Evolutionary conservation across 64 coral and sea anemone species (phyloP).

Genomic region (Montipora foliosa): DNA sequence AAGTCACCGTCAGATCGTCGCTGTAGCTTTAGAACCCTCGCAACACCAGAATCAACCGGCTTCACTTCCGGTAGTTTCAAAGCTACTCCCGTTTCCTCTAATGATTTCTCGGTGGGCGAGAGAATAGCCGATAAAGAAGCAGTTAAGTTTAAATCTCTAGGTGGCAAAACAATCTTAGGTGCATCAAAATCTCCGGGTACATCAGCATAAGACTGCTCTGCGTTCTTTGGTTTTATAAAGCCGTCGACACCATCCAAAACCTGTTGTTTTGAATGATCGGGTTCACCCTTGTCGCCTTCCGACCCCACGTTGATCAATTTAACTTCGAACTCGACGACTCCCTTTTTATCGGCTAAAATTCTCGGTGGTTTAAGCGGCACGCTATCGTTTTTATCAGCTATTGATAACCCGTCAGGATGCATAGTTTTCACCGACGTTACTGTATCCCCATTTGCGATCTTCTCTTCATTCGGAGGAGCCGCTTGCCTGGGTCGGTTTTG

Average conservation of each 20-base stretch:
- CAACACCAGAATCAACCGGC: conserved; percentile 77
- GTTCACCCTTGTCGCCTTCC: background rate
- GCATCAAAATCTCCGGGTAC: background rate
- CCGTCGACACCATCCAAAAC: background rate
- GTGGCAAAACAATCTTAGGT: conserved; percentile 40
- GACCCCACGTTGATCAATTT: conserved; percentile 41
- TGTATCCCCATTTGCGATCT: background rate
- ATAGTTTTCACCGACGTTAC: background rate
- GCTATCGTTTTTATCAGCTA: conserved; percentile 42
- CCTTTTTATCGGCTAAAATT: conserved; percentile 58
- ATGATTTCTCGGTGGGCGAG: conserved; percentile 85
- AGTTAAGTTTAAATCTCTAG: conserved; percentile 56
- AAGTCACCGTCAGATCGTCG: conserved; percentile 87
- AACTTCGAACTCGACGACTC: conserved; percentile 62
- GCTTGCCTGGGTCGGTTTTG: conserved; percentile 6
- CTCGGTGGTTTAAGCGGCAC: conserved; percentile 68
- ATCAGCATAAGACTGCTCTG: conserved; percentile 9
- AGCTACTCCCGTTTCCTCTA: conserved; percentile 88
- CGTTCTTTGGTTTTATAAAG: background rate
- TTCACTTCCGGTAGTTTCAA: conserved; percentile 87
- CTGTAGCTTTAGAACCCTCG: conserved; percentile 82
- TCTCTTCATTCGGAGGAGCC: conserved; percentile 16
- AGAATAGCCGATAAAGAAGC: conserved; percentile 51
- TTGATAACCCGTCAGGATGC: background rate
- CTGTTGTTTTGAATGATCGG: background rate